Percentiles rank a stretch among this genome's conserved stretches.
Evolutionary conservation across 2,888 invertebrate genomes (phyloP).

Genomic region (Liposcelis brunnea): DNA sequence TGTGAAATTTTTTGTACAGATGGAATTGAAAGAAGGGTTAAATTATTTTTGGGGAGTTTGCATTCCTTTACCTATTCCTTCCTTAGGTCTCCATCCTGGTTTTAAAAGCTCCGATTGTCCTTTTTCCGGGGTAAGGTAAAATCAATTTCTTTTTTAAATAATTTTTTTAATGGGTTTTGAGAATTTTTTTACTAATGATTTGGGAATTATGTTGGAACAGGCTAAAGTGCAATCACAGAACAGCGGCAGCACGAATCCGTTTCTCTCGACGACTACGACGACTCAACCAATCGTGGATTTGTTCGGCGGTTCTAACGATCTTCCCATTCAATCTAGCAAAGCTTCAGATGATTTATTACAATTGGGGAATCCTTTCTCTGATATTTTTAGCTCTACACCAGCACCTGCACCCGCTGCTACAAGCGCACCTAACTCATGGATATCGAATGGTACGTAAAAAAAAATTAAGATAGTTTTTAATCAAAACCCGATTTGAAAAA

Average conservation of each 20-base stretch:
- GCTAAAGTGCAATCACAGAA: slow-evolving; percentile 66
- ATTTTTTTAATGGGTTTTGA: too few relatives aligned
- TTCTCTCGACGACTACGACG: slow-evolving; percentile 48
- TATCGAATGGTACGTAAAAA: slow-evolving; percentile 33
- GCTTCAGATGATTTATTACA: slow-evolving; percentile 80
- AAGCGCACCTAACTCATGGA: slow-evolving; percentile 32
- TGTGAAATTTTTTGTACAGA: too few relatives aligned
- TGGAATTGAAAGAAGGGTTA: too few relatives aligned
- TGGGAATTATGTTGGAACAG: slow-evolving; percentile 29
- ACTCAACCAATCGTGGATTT: slow-evolving; percentile 57
- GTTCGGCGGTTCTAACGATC: slow-evolving; percentile 40
- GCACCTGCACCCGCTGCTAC: slow-evolving; percentile 24
- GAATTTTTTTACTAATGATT: too few relatives aligned
- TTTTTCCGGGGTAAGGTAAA: too few relatives aligned
- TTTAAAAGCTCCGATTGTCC: too few relatives aligned
- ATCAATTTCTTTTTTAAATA: too few relatives aligned
- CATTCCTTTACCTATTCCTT: too few relatives aligned
- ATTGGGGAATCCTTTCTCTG: slow-evolving; percentile 81
- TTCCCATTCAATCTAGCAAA: slow-evolving; percentile 29
- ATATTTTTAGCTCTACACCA: slow-evolving; percentile 44
- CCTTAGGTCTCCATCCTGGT: too few relatives aligned
- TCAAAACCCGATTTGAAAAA: too few relatives aligned
- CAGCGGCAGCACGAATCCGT: slow-evolving; percentile 61
- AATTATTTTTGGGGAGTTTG: too few relatives aligned
- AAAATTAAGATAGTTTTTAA: too few relatives aligned